These are phyloP conservation scores for Lethenteron camtschaticum DNA, from an alignment of 2,113 vertebrate species.

Conservation along the genomic window DNA sequence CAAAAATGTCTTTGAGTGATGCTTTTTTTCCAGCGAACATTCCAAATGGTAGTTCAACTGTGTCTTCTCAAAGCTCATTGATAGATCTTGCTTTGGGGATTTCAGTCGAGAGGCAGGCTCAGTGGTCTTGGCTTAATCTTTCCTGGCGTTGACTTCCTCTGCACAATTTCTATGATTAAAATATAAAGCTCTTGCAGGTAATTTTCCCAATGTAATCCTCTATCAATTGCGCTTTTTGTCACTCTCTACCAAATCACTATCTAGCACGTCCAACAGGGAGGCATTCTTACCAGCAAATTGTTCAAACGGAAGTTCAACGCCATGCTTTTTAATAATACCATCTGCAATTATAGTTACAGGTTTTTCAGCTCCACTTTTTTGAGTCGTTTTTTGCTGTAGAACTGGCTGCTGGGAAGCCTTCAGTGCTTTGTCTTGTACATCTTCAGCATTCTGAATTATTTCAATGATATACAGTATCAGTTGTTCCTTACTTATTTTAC, in stretches of 20 bases:
- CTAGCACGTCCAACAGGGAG: slow-evolving; percentile 25
- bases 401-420: background rate
- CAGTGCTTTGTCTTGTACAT: slow-evolving; percentile 9
- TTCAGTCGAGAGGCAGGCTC: too few species aligned
- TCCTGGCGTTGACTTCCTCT: background rate
- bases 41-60: background rate
- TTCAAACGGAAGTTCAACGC: slow-evolving; percentile 6
- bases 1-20: slow-evolving; percentile 37
- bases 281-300: slow-evolving; percentile 14
- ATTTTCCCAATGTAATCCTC: background rate
- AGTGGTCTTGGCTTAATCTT: too few species aligned
- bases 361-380: background rate
- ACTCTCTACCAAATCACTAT: slow-evolving; percentile 21
- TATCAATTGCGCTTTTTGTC: slow-evolving; percentile 25
- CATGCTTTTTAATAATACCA: slow-evolving; percentile 18
- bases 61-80: background rate
- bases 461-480: slow-evolving; percentile 12
- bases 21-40: slow-evolving; percentile 4
- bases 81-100: too few species aligned
- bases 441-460: slow-evolving; percentile 17
- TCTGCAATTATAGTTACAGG: slow-evolving; percentile 7
- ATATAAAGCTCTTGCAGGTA: background rate
- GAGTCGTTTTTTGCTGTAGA: background rate
- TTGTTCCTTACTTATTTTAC: slow-evolving; percentile 12
- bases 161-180: background rate